Evolutionary conservation across 2,797 vertebrate species (phyloP).

Genomic region (Sciaenops ocellatus): DNA sequence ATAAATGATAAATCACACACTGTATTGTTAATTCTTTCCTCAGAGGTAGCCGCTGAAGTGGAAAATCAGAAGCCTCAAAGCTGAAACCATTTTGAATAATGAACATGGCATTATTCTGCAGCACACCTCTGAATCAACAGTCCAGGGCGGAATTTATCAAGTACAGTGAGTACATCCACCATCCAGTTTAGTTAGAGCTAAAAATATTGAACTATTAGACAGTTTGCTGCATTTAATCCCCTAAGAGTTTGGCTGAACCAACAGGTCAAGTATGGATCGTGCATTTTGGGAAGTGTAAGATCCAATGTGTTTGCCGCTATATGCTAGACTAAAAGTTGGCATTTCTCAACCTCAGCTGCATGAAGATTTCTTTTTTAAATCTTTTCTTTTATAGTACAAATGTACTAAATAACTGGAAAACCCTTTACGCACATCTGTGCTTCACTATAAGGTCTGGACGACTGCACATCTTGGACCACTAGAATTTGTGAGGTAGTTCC

Average conservation of each 20-base stretch:
- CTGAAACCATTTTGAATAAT: constrained; percentile 29
- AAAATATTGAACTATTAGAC: neutral
- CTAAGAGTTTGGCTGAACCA: neutral
- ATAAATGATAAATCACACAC: constrained; percentile 4
- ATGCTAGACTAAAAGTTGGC: neutral
- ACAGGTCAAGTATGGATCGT: neutral
- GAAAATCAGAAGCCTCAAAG: constrained; percentile 33
- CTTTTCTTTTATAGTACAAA: too few relatives aligned
- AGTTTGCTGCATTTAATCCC: neutral
- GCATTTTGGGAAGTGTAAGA: too few relatives aligned
- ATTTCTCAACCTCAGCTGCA: neutral
- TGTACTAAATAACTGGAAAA: neutral
- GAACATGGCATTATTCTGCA: neutral
- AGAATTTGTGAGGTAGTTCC: too few relatives aligned
- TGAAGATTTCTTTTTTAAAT: neutral
- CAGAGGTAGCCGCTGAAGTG: constrained; percentile 5
- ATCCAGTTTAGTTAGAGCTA: neutral
- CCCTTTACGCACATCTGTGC: neutral
- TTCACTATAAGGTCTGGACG: too few relatives aligned
- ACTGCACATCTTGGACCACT: neutral
- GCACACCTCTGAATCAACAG: neutral
- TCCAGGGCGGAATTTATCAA: neutral
- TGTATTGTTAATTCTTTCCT: neutral
- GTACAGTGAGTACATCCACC: neutral
- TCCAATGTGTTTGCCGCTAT: neutral